Percentiles rank a stretch among this genome's conserved stretches.
These are phyloP conservation scores for Chaetorhynchus papuensis DNA, from an alignment of 2,113 vertebrate genomes.

Conservation along the genomic window DNA sequence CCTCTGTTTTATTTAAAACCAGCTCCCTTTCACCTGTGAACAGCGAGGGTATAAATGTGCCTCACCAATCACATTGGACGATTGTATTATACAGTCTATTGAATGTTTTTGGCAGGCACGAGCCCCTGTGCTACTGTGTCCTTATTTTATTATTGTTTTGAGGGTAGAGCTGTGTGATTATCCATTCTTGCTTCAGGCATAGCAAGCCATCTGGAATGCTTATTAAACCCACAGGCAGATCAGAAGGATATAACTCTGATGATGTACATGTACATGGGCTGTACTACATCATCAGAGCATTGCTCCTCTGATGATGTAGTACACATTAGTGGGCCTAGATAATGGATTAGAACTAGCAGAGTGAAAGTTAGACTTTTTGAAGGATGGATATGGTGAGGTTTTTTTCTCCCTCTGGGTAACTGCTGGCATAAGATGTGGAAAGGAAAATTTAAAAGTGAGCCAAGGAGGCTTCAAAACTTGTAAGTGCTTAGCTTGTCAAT, in stretches of 20 bases:
- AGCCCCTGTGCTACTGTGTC: slow-evolving; percentile 67
- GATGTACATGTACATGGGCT: slow-evolving; percentile 57
- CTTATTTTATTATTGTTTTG: slow-evolving; percentile 79
- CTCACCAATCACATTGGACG: slow-evolving; percentile 65
- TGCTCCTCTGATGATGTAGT: slow-evolving; percentile 69
- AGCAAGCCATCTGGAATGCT: slow-evolving; percentile 80
- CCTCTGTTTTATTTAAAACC: slow-evolving; percentile 61
- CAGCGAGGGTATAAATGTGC: slow-evolving; percentile 54
- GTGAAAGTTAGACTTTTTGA: slow-evolving; percentile 65
- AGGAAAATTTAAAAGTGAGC: slow-evolving; percentile 72
- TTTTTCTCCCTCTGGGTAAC: slow-evolving; percentile 65
- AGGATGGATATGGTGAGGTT: slow-evolving; percentile 23
- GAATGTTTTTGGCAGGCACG: slow-evolving; percentile 71
- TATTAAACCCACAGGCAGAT: slow-evolving; percentile 74
- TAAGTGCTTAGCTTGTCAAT: slow-evolving; percentile 71
- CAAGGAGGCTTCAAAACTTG: slow-evolving; percentile 72
- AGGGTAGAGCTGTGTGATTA: slow-evolving; percentile 75
- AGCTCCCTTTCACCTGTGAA: slow-evolving; percentile 65
- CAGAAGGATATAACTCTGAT: slow-evolving; percentile 72
- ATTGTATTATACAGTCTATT: slow-evolving; percentile 70
- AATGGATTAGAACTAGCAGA: slow-evolving; percentile 70
- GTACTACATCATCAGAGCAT: slow-evolving; percentile 69
- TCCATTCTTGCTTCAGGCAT: slow-evolving; percentile 76
- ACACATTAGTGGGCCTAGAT: slow-evolving; percentile 63
- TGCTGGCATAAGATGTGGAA: slow-evolving; percentile 67